Evolutionary conservation across 1,140 invertebrate species (phyloP).

Genomic region (Phortica variegata): DNA sequence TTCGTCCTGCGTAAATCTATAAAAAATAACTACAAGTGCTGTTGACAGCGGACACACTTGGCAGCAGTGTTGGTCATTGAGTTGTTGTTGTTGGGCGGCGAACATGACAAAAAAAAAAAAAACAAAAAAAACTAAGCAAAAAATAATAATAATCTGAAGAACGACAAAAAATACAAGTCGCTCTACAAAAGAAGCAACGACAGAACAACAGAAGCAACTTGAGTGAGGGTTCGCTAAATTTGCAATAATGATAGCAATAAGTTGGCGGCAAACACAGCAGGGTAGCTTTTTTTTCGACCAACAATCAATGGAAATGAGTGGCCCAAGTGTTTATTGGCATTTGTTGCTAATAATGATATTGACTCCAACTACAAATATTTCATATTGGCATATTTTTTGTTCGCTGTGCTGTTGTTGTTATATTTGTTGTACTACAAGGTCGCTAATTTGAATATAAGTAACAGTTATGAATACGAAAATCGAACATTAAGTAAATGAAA

Average conservation of each 20-base stretch:
- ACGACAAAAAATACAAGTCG: neutral
- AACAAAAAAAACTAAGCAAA: slow-evolving; percentile 25
- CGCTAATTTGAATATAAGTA: too few species aligned
- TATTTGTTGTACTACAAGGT: too few species aligned
- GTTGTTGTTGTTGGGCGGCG: slow-evolving; percentile 1
- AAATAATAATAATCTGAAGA: slow-evolving; percentile 30
- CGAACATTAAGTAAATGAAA: too few species aligned
- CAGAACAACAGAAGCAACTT: too few species aligned
- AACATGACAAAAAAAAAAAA: slow-evolving; percentile 1
- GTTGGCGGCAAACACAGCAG: too few species aligned
- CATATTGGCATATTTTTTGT: too few species aligned
- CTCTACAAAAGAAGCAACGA: too few species aligned
- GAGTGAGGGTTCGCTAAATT: slow-evolving; percentile 14
- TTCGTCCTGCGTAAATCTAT: slow-evolving; percentile 37
- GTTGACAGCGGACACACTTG: slow-evolving; percentile 43
- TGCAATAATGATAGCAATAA: slow-evolving; percentile 25
- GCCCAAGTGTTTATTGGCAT: slow-evolving; percentile 29
- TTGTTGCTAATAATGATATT: slow-evolving; percentile 51
- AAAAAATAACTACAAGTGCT: slow-evolving; percentile 34
- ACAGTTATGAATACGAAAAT: too few species aligned
- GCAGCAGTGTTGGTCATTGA: slow-evolving; percentile 7
- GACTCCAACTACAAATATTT: too few species aligned
- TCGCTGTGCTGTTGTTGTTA: too few species aligned
- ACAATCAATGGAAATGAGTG: neutral
- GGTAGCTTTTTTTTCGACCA: too few species aligned